phyloP scores from a whole-genome alignment of 2,888 invertebrate species.

The Drosophila subsilvestris region DNA sequence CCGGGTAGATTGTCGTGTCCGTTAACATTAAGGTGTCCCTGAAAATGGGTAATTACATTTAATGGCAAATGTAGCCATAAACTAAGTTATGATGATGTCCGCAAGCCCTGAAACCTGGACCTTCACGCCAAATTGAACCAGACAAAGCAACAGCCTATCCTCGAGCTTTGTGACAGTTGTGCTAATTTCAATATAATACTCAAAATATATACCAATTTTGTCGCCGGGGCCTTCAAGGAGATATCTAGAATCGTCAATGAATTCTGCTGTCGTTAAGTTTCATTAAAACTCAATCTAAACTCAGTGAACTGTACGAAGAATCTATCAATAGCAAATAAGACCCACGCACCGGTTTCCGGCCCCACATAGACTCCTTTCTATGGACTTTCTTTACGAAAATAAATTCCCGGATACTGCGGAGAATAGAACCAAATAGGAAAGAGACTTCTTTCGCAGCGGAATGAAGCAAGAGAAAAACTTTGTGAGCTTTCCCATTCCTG shows the following conservation, averaged over 20 bases:
- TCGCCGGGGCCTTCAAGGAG: slow-evolving; percentile 26
- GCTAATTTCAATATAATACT: neutral
- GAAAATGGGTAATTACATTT: slow-evolving; percentile 57
- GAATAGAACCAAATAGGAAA: slow-evolving; percentile 38
- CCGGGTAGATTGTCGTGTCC: slow-evolving; percentile 43
- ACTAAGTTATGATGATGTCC: slow-evolving; percentile 26
- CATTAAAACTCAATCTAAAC: slow-evolving; percentile 74
- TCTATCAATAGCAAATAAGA: slow-evolving; percentile 14
- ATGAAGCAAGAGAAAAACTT: slow-evolving; percentile 36
- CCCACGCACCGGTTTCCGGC: slow-evolving; percentile 15
- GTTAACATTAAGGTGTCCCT: slow-evolving; percentile 43
- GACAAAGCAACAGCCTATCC: neutral
- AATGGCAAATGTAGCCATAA: slow-evolving; percentile 37
- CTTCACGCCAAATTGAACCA: neutral
- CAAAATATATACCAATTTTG: neutral
- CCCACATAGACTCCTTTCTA: neutral
- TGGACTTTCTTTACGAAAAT: slow-evolving; percentile 57
- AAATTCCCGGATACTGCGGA: slow-evolving; percentile 48
- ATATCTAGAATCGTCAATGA: slow-evolving; percentile 21
- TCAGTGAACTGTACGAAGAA: slow-evolving; percentile 70
- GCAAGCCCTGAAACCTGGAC: slow-evolving; percentile 3
- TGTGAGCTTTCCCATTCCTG: slow-evolving; percentile 63
- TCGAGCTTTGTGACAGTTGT: neutral
- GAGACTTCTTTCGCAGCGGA: slow-evolving; percentile 29
- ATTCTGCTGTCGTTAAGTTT: slow-evolving; percentile 53